Percentiles rank a stretch among this genome's conserved stretches.
Evolutionary conservation across 2,797 vertebrate genomes (phyloP).

Genomic region (Sylvia borin): DNA sequence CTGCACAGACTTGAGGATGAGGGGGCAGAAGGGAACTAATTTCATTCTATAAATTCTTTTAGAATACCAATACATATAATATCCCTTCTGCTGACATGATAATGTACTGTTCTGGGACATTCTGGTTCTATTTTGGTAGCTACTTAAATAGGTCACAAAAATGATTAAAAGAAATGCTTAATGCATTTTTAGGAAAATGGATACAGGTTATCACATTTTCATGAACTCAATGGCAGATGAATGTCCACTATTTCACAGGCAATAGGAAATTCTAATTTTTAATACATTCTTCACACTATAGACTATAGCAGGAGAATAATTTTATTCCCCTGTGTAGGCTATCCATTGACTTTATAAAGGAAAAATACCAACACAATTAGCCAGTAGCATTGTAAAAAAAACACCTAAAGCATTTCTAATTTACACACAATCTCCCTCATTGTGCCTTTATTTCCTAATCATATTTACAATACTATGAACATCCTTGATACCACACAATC

Average conservation of each 20-base stretch:
- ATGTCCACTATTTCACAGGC: neutral
- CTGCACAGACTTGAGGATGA: neutral
- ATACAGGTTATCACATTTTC: neutral
- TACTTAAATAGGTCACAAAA: constrained; percentile 39
- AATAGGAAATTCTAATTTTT: neutral
- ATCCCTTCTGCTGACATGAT: neutral
- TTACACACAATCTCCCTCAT: neutral
- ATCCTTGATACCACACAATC: neutral
- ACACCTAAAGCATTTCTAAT: neutral
- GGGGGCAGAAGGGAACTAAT: neutral
- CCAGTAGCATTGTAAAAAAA: neutral
- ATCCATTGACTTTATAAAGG: neutral
- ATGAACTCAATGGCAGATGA: neutral
- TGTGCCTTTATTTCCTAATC: neutral
- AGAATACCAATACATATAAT: neutral
- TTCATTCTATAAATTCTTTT: neutral
- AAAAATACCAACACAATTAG: neutral
- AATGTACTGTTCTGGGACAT: constrained; percentile 22
- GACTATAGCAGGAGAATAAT: neutral
- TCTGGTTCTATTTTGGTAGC: constrained; percentile 15
- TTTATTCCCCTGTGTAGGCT: neutral
- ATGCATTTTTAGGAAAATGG: constrained; percentile 1
- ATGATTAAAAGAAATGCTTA: neutral
- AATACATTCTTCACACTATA: neutral
- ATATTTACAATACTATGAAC: neutral